Evolutionary conservation across 2,113 vertebrate genomes (phyloP).

Genomic region (Prietella phreatophila): DNA sequence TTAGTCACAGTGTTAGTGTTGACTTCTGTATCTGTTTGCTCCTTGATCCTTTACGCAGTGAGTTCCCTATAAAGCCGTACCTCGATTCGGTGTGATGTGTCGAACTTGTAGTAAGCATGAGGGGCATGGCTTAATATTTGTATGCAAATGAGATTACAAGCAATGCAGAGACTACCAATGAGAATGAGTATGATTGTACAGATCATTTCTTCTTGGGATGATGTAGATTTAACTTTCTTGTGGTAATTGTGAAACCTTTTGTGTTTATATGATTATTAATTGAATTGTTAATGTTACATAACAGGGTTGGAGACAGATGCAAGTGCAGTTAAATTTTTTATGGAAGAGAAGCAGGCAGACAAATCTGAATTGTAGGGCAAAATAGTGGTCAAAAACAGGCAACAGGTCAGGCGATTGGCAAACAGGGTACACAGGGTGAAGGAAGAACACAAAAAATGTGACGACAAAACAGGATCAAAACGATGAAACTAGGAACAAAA

Average conservation of each 20-base stretch:
- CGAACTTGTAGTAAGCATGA: too few species aligned
- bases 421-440: too few species aligned
- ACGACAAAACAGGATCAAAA: too few species aligned
- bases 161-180: background rate
- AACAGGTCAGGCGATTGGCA: too few species aligned
- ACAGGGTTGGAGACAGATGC: too few species aligned
- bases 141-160: background rate
- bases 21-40: background rate
- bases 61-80: background rate
- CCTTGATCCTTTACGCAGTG: background rate
- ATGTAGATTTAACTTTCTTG: background rate
- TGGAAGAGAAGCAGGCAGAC: too few species aligned
- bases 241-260: background rate
- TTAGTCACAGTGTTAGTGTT: slow-evolving; percentile 29
- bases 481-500: too few species aligned
- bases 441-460: too few species aligned
- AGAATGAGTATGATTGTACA: background rate
- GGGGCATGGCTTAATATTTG: background rate
- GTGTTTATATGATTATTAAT: background rate
- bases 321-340: too few species aligned
- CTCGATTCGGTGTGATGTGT: background rate
- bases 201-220: background rate
- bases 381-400: too few species aligned
- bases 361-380: too few species aligned
- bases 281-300: background rate